Evolutionary conservation across 2,888 invertebrate species (phyloP), one percentile per base, ranked within the genome.

Genomic region (Sphecodes monilicornis): DNA sequence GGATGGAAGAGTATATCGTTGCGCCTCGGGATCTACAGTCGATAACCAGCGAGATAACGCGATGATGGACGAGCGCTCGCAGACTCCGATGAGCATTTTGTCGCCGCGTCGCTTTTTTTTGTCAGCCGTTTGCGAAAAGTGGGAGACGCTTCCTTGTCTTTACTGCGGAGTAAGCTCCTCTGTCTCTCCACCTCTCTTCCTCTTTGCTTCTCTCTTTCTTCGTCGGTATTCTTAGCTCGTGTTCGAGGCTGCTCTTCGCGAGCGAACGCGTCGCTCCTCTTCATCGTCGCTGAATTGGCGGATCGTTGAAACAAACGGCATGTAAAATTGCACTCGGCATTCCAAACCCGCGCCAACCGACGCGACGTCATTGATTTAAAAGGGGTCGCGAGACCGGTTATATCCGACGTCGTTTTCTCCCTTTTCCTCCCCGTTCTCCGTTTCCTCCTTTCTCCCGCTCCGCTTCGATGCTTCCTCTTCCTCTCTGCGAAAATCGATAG

Each of bases 101-200:
- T 84, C 80, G 77, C 73, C 72, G 32, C 80, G 74, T 50, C 76
- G 22, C 29, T 57, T 60, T 72, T 60, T 29, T 50, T 64, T 22
- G 32, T 54, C 60, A 76, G 64, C 41, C 72, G 16, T 41, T 66
- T 10, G 50, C 66, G n/a, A 18, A 46, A 39, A 50, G 60, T 32
- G 66, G 66, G 50, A 32, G 29, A 29, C 60, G 60, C 29, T 60
- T 32, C 3, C 54, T 46, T 82, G 46, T 72, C 79, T 83, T 83
- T 84, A 88, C 86, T 87, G 90, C 87, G 84, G 87, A 86, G 87
- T 89, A 90, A 90, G 89, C 90, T 88, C 83, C 73, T 69, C 78
- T 74, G 68, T 77, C 79, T 76, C 80, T 83, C 74, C 79, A n/a
- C n/a, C 79, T 78, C 72, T 76, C 80, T 75, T 78, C 50, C 50